Evolutionary conservation across 2,113 vertebrate species (phyloP).

Genomic region (Scolopax mira): DNA sequence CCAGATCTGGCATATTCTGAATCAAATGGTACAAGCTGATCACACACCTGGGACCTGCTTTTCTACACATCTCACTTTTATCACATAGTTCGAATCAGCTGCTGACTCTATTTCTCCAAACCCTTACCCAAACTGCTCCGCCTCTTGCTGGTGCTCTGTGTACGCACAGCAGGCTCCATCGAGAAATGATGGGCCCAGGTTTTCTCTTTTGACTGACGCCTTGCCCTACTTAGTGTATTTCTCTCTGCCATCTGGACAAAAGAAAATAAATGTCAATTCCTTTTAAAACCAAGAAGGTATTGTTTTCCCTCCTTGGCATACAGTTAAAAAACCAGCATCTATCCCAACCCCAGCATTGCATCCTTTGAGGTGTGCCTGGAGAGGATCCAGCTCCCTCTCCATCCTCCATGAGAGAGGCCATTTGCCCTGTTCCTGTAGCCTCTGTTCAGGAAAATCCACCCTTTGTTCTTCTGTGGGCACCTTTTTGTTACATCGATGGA

Average conservation of each 20-base stretch:
- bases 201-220: neutral
- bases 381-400: neutral
- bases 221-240: neutral
- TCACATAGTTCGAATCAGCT: neutral
- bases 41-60: neutral
- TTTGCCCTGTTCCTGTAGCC: neutral
- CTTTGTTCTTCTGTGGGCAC: neutral
- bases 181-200: neutral
- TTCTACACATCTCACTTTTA: neutral
- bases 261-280: neutral
- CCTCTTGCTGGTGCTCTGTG: neutral
- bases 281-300: neutral
- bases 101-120: neutral
- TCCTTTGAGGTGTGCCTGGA: neutral
- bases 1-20: neutral
- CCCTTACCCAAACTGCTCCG: neutral
- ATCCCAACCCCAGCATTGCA: neutral
- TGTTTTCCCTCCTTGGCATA: accelerated
- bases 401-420: neutral
- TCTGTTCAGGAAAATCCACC: neutral
- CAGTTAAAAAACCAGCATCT: neutral
- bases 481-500: neutral
- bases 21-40: neutral
- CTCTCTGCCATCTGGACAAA: neutral
- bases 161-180: neutral